Conservation (phyloP, 2,113 vertebrate genomes). For the Lepidothrix coronata region DNA sequence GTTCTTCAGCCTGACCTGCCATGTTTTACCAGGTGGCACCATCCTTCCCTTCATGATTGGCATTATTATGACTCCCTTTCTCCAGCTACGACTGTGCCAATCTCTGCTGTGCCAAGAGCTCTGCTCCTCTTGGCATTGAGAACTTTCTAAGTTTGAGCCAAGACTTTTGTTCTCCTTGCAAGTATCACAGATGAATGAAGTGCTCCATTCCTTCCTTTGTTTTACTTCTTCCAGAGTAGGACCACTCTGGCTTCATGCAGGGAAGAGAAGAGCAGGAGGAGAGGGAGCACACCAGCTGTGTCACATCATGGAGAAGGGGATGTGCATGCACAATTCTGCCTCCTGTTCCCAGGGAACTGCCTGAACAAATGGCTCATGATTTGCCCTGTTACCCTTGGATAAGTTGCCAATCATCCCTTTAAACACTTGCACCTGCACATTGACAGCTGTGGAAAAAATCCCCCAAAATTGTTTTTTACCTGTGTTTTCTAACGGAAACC, state of each 20-base stretch:
- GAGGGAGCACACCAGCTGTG: background rate
- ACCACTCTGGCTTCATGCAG: background rate
- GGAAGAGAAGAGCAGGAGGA: background rate
- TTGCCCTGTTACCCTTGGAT: background rate
- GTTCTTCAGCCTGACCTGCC: background rate
- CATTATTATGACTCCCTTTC: background rate
- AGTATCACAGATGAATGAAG: background rate
- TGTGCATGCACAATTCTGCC: fast-evolving
- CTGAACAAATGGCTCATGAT: background rate
- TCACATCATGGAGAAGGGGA: background rate
- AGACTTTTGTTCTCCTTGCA: background rate
- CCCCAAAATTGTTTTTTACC: background rate
- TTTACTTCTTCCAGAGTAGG: background rate
- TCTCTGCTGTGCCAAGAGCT: background rate
- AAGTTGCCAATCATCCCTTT: background rate
- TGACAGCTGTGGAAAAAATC: background rate
- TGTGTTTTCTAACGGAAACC: background rate
- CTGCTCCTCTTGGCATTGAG: background rate
- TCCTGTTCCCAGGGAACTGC: background rate
- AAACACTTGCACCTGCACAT: background rate
- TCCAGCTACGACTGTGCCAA: background rate
- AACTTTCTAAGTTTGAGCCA: background rate
- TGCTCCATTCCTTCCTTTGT: background rate
- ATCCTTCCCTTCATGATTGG: background rate
- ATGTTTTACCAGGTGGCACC: background rate